A percentile compares a stretch with the other conserved stretches of the same genome.
Evolutionary conservation across 2,113 vertebrate species (phyloP).

Genomic region (Semnornis frantzii): DNA sequence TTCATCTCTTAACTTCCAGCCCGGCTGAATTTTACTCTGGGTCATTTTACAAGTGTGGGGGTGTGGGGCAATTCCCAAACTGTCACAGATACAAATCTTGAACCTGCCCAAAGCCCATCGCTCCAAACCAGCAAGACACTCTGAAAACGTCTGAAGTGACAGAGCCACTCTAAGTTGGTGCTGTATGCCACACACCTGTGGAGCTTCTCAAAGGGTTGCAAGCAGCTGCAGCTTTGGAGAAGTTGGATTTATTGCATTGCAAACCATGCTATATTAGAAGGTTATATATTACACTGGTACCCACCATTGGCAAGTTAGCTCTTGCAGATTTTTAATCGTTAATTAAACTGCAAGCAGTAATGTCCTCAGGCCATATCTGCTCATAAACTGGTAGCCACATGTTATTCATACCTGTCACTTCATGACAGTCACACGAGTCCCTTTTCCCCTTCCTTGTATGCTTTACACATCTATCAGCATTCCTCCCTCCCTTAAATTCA

Average conservation of each 20-base stretch:
- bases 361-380: not conserved
- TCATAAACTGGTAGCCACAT: not conserved
- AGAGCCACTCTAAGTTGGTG: rapidly evolving
- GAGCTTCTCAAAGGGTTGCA: not conserved
- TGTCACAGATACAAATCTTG: not conserved
- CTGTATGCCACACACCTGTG: not conserved
- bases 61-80: no score
- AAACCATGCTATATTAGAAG: not conserved
- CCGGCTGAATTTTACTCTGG: no score
- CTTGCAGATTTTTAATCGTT: not conserved
- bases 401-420: not conserved
- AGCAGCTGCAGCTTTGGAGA: not conserved
- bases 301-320: not conserved
- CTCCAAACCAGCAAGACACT: not conserved
- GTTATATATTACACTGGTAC: not conserved
- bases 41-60: no score
- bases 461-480: not conserved
- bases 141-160: not conserved
- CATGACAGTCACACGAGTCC: not conserved
- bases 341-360: not conserved
- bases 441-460: not conserved
- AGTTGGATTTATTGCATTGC: not conserved
- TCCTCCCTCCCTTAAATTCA: not conserved
- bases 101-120: not conserved
- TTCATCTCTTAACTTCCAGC: no score